Evolutionary conservation across 2,797 vertebrate species (phyloP), one percentile per base, ranked within the genome.

Genomic region (Heliangelus exortis): DNA sequence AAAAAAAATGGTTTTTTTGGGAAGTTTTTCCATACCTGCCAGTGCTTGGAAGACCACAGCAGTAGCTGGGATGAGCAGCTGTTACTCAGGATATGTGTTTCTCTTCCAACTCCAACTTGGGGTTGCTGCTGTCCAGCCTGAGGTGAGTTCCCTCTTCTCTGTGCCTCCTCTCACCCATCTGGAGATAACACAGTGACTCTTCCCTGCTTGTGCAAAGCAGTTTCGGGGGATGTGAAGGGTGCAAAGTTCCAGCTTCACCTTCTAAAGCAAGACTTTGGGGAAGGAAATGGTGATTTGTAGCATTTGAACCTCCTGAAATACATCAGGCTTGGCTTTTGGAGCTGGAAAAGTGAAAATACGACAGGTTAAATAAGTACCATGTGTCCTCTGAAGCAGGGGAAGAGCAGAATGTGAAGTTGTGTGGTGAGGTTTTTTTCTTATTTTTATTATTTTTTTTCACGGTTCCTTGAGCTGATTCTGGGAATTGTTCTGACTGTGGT

Each of bases 401-500:
- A 79, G 78, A 61, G 74, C 89, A 92, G 86, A 22, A 4, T 15
- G 68, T 48, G 72, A 90, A 51, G 65, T 48, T 39, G 68, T 65
- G 89, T 1, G 15, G 43, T 63, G 31, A 3, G 39, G 83, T 39
- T 39, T 3, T 39, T 84, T 39, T 39, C 90, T 89, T 21, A 50
- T 91, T 89, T 63, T 76, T 51, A 61, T 84, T 95, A 50, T 84
- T 73, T 96, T 95, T 80, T 84, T 91, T 94, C 86, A 71, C n/a
- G 58, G 91, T 75, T 94, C 87, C 87, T 73, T 84, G 85, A 90
- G 83, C 80, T 53, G 59, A 74, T 92, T 61, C 77, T 65, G 77
- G 89, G 91, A 91, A 81, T 95, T 92, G 96, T 86, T 96, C 96
- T 97, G 94, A 97, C 93, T 97, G 74, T 96, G 94, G 93, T 96